Percentiles rank a stretch among this genome's conserved stretches.
Evolutionary conservation across 92 coral and sea anemone genomes (phyloP).

Genomic region (Phymanthus crucifer): DNA sequence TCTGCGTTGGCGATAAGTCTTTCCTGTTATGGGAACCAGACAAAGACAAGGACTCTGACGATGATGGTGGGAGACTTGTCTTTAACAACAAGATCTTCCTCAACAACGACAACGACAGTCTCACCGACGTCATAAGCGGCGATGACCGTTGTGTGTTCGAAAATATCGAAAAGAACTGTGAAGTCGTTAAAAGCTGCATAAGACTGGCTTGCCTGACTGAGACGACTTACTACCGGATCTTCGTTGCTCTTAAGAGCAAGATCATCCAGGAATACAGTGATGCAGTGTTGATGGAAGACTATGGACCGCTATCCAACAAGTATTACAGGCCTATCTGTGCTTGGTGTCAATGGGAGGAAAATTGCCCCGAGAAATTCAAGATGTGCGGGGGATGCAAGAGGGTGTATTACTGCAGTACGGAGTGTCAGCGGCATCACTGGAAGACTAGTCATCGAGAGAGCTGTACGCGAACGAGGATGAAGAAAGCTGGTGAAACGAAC

Average conservation of each 20-base stretch:
- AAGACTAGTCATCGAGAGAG: constrained; percentile 10
- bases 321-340: constrained; percentile 29
- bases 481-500: background rate
- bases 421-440: constrained; percentile 40
- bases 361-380: background rate
- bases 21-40: background rate
- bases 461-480: background rate
- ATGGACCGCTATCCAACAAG: background rate
- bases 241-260: constrained; percentile 21
- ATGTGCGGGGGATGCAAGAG: constrained; percentile 33
- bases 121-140: constrained; percentile 22
- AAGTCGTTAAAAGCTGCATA: constrained; percentile 10
- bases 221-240: constrained; percentile 10
- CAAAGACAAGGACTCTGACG: background rate
- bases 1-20: background rate
- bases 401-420: constrained; percentile 33
- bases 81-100: constrained; percentile 6
- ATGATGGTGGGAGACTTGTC: constrained; percentile 9
- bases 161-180: constrained; percentile 10
- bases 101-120: constrained; percentile 9
- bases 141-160: background rate
- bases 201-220: constrained; percentile 12
- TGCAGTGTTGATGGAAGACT: constrained; percentile 8
- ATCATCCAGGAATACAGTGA: constrained; percentile 30
- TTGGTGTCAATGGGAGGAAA: constrained; percentile 36